Evolutionary conservation across 2,888 invertebrate genomes (phyloP), one percentile per base, ranked within the genome.

Genomic region (Parnassius smintheus): DNA sequence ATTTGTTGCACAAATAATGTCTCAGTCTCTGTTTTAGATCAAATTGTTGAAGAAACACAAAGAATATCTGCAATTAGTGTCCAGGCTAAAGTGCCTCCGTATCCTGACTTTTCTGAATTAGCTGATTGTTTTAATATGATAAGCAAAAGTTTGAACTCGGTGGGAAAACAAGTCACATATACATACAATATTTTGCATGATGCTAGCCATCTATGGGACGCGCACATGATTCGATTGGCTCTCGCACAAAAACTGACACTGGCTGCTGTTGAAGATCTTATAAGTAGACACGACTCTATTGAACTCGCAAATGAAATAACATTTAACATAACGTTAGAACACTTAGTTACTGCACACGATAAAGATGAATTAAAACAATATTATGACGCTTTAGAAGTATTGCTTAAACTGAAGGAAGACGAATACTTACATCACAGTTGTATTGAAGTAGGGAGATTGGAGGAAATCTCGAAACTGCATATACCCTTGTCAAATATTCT

Each of bases 261-360:
- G 56, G 78, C 85, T n/a, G 81, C 83, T 45, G 83, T 90, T 7
- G 91, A 90, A 76, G 88, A 89, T 70, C 71, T 88, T 42, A 70
- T 86, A 12, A 84, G 83, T 35, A 82, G 60, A 65, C 73, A 90
- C 65, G 91, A 91, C 72, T 63, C 74, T 3, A 63, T 74, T 9
- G 81, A 90, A 69, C 74, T 84, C 49, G 73, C 82, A 11, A 81
- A 80, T 67, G 90, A 91, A 71, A 66, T 86, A 0, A 55, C 72
- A 13, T 80, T 83, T 65, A 84, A 85, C 70, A 73, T 89, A 59
- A 76, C 78, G 9, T 71, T 89, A 56, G 88, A 88, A 69, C 83
- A 86, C 61, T 64, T 90, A 56, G 67, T 81, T 18, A 70, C 74
- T 62, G 74, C 80, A 10, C 66, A 83, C 8, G 88, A 89, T 59